Evolutionary conservation across 2,888 invertebrate species (phyloP), one percentile per base, ranked within the genome.

Genomic region (Acleris emargana): DNA sequence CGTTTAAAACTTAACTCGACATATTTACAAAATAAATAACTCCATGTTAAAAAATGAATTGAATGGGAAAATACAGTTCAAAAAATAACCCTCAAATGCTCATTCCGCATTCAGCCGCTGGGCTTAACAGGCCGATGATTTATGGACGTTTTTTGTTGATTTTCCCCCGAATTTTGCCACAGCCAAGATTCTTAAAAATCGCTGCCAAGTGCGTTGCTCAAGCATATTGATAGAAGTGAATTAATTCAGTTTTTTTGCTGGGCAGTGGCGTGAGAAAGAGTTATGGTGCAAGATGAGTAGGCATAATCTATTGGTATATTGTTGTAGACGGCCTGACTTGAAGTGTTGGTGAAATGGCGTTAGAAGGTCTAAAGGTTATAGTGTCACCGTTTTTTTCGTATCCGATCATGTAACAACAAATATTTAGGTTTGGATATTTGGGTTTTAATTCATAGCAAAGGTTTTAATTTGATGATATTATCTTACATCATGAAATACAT

Each of bases 211-310:
- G 71, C 72, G 74, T 77, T 82, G 79, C 74, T 71, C 76, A 73
- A 90, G 83, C 91, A 91, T 91, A 91, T 91, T 91, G 91, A 84
- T 87, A 82, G 72, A 76, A 80, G 73, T 77, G 81, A 78, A 82
- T 84, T 80, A 81, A 81, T 81, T 76, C 78, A 55, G 58, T 64
- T 75, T 72, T 75, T 80, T 78, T 80, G 78, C 73, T 66, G 66
- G 57, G 60, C 55, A 66, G 66, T 43, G 61, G 61, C 51, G 66
- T 66, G 66, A 45, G 66, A 66, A 61, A 66, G 66, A 66, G 66
- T 66, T 66, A 66, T 66, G 45, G 57, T 61, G 51, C 9, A 50
- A 18, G 45, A 61, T 66, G 66, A 66, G 45, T 57, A 45, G 61
- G 51, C 66, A 66, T 60, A 57, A 59, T 60, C 64, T 45, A 64